A percentile compares a stretch with the other conserved stretches of the same genome.
Conservation (phyloP, 2,797 vertebrate species). For the Characodon lateralis region DNA sequence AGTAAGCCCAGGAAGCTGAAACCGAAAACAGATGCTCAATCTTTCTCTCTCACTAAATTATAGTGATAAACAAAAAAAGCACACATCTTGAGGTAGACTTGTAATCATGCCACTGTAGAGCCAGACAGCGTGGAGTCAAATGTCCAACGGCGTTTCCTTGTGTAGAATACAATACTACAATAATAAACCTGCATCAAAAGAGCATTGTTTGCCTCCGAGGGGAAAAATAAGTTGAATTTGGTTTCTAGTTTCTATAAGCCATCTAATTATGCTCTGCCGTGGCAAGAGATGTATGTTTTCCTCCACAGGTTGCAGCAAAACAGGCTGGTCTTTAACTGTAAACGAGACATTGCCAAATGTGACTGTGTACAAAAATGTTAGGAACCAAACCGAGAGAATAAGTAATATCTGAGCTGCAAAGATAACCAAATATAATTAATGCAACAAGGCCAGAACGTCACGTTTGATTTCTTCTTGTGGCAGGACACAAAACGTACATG, state of each 20-base stretch:
- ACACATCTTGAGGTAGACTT: constrained; percentile 55
- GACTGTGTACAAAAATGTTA: constrained; percentile 5
- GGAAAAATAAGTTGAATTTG: constrained; percentile 42
- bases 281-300: constrained; percentile 13
- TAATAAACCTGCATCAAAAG: constrained; percentile 42
- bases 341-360: constrained; percentile 15
- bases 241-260: constrained; percentile 42
- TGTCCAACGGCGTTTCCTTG: constrained; percentile 28
- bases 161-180: constrained; percentile 30
- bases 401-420: constrained; percentile 2
- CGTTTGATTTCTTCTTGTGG: constrained; percentile 43
- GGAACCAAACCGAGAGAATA: not conserved
- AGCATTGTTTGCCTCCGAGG: constrained; percentile 51
- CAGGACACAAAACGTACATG: constrained; percentile 20
- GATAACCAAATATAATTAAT: constrained; percentile 31
- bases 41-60: constrained; percentile 56
- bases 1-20: constrained; percentile 28
- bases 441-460: constrained; percentile 20
- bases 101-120: constrained; percentile 60
- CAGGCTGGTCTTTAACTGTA: constrained; percentile 14
- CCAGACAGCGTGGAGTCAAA: constrained; percentile 57
- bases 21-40: constrained; percentile 27
- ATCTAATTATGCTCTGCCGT: constrained; percentile 21
- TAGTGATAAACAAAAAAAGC: constrained; percentile 60
- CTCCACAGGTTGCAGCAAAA: constrained; percentile 40